Evolutionary conservation across 2,888 invertebrate species (phyloP).

Genomic region (Griposia aprilina): DNA sequence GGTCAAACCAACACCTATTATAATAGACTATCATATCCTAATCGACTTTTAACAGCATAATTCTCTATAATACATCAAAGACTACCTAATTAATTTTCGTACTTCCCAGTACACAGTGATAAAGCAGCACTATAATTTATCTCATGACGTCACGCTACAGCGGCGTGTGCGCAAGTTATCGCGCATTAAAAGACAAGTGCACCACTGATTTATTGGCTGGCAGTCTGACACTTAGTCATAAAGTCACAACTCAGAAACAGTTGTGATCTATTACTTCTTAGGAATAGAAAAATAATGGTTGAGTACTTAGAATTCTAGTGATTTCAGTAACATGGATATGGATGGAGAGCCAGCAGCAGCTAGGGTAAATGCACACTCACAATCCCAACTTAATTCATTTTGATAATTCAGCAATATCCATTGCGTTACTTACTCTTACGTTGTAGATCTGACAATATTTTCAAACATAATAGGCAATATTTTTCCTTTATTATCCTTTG

Average conservation of each 20-base stretch:
- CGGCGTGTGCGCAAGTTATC: slow-evolving; percentile 59
- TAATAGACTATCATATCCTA: background rate
- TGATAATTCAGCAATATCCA: background rate
- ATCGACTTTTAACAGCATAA: background rate
- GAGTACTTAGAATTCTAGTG: background rate
- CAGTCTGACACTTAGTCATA: slow-evolving; percentile 53
- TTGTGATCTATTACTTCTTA: slow-evolving; percentile 30
- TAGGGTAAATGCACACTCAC: background rate
- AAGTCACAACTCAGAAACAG: slow-evolving; percentile 41
- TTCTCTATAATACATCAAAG: slow-evolving; percentile 12
- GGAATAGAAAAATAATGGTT: slow-evolving; percentile 22
- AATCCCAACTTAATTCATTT: background rate
- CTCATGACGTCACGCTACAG: slow-evolving; percentile 44
- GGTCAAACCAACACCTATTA: background rate
- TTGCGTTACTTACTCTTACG: too few species aligned
- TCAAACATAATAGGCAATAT: background rate
- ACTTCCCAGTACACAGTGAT: slow-evolving; percentile 16
- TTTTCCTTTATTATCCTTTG: background rate
- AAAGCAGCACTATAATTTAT: slow-evolving; percentile 28
- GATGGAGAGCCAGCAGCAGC: background rate
- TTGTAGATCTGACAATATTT: background rate
- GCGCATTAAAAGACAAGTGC: slow-evolving; percentile 43
- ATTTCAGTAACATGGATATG: background rate
- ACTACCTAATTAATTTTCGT: slow-evolving; percentile 14
- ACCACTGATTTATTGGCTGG: slow-evolving; percentile 46